A percentile compares a stretch with the other conserved stretches of the same genome.
Conservation (phyloP, 2,797 vertebrate species). For the Channa striata region DNA sequence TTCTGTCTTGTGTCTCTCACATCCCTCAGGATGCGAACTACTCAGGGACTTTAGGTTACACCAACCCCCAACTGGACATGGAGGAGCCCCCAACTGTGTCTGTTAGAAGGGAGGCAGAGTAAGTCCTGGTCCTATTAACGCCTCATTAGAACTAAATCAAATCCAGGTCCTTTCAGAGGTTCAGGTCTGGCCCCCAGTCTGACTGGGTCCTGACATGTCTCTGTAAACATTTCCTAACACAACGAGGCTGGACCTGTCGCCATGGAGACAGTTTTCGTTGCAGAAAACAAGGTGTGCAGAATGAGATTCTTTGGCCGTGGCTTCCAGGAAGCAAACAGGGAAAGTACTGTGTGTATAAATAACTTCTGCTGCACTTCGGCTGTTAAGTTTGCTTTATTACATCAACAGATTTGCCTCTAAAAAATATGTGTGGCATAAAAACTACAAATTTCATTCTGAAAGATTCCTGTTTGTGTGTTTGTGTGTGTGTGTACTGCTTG, state of each 20-base stretch:
- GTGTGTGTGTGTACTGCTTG: too few species aligned
- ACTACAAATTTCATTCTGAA: too few species aligned
- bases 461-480: too few species aligned
- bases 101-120: conserved; percentile 80
- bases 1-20: conserved; percentile 11
- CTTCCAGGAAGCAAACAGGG: conserved; percentile 52
- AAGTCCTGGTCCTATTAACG: conserved; percentile 45
- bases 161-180: background rate
- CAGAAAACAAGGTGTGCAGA: conserved; percentile 60
- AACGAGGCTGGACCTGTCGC: conserved; percentile 47
- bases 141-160: background rate
- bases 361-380: background rate
- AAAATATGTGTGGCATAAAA: too few species aligned
- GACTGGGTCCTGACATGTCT: conserved; percentile 39
- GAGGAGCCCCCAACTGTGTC: conserved; percentile 75
- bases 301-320: conserved; percentile 66
- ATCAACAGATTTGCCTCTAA: too few species aligned
- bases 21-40: conserved; percentile 85
- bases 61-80: conserved; percentile 83
- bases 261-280: conserved; percentile 68
- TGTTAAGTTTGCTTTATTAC: background rate
- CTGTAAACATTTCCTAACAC: conserved; percentile 56
- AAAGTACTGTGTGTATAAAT: conserved; percentile 33
- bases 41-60: conserved; percentile 84
- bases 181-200: background rate